These are phyloP conservation scores for Panagrolaimus sp. DNA, from an alignment of 1,140 invertebrate species.

Conservation along the genomic window DNA sequence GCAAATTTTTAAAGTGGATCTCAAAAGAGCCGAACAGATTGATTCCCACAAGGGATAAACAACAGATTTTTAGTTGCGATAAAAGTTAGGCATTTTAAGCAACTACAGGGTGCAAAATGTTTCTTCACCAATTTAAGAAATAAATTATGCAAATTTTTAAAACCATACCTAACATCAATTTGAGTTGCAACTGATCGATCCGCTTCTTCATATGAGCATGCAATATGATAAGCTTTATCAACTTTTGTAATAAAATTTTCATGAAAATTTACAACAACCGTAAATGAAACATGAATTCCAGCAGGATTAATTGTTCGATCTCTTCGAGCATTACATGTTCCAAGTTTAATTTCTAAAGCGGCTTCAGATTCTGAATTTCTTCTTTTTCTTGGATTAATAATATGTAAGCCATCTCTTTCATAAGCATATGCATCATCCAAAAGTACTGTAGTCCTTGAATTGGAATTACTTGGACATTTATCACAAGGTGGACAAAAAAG, in stretches of 20 bases:
- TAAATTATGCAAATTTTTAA: conserved; percentile 13
- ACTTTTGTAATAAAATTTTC: conserved; percentile 31
- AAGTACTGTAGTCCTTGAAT: not conserved
- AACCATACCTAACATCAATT: conserved; percentile 25
- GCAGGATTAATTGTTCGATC: conserved; percentile 41
- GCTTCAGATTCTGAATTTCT: conserved; percentile 21
- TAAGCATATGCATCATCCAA: not conserved
- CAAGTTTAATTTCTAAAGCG: conserved; percentile 30
- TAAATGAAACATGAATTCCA: conserved; percentile 31
- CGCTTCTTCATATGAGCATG: conserved; percentile 28
- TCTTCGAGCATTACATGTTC: conserved; percentile 37
- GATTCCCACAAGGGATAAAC: no score
- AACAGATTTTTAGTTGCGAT: no score
- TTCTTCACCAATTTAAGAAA: no score
- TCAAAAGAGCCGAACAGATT: no score
- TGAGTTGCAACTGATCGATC: conserved; percentile 24
- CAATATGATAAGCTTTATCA: conserved; percentile 26
- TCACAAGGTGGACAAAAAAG: conserved; percentile 39
- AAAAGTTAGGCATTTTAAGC: no score
- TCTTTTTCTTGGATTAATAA: not conserved
- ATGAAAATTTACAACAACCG: conserved; percentile 35
- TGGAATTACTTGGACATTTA: conserved; percentile 1
- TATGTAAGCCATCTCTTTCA: not conserved
- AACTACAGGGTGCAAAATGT: no score
- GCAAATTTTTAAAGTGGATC: no score